These are phyloP conservation scores for Penaeus chinensis DNA, from an alignment of 1,140 invertebrate species.

Conservation along the genomic window DNA sequence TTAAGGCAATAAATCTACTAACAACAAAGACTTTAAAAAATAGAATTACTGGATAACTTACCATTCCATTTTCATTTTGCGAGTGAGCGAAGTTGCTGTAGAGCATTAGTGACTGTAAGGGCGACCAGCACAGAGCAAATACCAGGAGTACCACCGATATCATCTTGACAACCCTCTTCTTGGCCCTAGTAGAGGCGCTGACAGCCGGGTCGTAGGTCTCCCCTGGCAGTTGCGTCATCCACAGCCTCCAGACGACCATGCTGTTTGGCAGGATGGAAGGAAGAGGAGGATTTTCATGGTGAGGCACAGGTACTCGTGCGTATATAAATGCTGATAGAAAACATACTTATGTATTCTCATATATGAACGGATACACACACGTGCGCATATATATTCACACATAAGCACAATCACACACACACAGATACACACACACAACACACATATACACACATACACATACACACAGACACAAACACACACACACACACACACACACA, in stretches of 20 bases:
- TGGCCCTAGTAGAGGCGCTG: constrained; percentile 55
- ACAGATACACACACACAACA: no score
- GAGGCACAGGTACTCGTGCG: not conserved
- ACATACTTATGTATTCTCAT: no score
- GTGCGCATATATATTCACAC: no score
- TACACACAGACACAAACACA: no score
- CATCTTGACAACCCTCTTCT: constrained; percentile 69
- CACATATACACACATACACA: no score
- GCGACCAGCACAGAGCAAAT: constrained; percentile 69
- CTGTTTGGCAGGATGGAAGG: constrained; percentile 6
- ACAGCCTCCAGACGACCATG: constrained; percentile 69
- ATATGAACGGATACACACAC: no score
- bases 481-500: no score
- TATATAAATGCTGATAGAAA: not conserved
- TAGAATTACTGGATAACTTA: no score
- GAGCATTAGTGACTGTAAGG: constrained; percentile 67
- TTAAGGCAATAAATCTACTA: no score
- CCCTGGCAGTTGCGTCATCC: constrained; percentile 66
- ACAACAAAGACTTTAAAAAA: no score
- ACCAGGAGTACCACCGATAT: constrained; percentile 69
- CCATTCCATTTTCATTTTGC: not conserved
- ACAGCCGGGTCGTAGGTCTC: constrained; percentile 64
- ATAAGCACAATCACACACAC: no score
- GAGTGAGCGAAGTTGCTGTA: constrained; percentile 64
- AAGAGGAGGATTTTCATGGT: not conserved